Evolutionary conservation across 2,888 invertebrate species (phyloP).

Genomic region (Protodeltote pygarga): DNA sequence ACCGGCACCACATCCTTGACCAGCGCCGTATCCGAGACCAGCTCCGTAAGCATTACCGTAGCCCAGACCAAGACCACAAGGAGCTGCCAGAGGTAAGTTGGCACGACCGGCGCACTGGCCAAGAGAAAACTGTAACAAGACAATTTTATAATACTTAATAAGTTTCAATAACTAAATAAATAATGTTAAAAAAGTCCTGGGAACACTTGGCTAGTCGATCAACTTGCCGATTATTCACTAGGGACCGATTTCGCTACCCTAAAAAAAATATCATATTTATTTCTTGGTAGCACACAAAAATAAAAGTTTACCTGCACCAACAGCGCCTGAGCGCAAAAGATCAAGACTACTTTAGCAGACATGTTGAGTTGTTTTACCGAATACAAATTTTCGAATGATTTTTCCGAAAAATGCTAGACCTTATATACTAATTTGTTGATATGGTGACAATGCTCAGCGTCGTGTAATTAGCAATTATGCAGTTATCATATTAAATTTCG

Average conservation of each 20-base stretch:
- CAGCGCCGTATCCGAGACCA: background rate
- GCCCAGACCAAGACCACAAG: slow-evolving; percentile 3
- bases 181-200: no score
- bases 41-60: background rate
- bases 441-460: no score
- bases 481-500: no score
- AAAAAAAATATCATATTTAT: no score
- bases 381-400: background rate
- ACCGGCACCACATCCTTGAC: slow-evolving; percentile 29
- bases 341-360: slow-evolving; percentile 12
- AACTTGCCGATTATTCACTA: no score
- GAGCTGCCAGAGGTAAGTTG: background rate
- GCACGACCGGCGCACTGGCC: background rate
- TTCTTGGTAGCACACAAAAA: no score
- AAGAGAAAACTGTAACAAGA: background rate
- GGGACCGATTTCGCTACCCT: no score
- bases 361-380: background rate
- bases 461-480: no score
- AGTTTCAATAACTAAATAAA: background rate
- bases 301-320: slow-evolving; percentile 22
- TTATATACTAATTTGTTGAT: background rate
- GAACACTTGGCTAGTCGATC: no score
- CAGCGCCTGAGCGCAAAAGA: slow-evolving; percentile 18
- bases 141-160: background rate
- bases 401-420: background rate